A percentile compares a stretch with the other conserved stretches of the same genome.
Evolutionary conservation across 2,797 vertebrate genomes (phyloP).

Genomic region (Acanthis flammea): DNA sequence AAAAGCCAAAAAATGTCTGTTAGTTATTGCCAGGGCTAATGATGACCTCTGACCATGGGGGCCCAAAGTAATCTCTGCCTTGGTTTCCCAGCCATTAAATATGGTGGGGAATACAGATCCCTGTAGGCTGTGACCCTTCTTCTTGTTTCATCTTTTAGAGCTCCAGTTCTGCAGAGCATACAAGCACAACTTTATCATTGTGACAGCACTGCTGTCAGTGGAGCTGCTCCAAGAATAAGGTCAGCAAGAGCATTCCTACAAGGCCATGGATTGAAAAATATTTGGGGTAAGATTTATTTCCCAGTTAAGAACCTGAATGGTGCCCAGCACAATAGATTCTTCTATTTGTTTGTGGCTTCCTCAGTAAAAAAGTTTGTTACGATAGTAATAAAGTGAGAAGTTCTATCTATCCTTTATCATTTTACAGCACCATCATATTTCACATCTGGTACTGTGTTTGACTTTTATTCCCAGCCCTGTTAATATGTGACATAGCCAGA

Average conservation of each 20-base stretch:
- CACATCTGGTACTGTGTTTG: neutral
- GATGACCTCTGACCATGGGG: neutral
- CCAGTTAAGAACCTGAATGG: neutral
- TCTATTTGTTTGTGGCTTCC: neutral
- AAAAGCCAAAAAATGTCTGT: neutral
- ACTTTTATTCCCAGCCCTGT: neutral
- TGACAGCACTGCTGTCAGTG: neutral
- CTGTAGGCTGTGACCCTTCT: neutral
- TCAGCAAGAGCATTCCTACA: neutral
- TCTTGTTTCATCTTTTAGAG: neutral
- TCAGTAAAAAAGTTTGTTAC: slow-evolving; percentile 3
- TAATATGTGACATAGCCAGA: neutral
- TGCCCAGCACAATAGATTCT: neutral
- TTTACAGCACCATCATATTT: neutral
- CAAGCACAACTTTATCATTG: neutral
- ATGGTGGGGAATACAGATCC: neutral
- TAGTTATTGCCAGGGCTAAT: neutral
- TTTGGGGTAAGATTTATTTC: slow-evolving; percentile 8
- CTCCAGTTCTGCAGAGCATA: neutral
- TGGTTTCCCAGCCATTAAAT: neutral
- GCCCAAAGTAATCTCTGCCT: neutral
- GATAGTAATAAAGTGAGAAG: neutral
- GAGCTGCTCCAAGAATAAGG: neutral
- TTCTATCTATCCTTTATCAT: neutral
- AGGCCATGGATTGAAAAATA: neutral